Evolutionary conservation across 2,888 invertebrate genomes (phyloP).

Genomic region (Dilophus febrilis): DNA sequence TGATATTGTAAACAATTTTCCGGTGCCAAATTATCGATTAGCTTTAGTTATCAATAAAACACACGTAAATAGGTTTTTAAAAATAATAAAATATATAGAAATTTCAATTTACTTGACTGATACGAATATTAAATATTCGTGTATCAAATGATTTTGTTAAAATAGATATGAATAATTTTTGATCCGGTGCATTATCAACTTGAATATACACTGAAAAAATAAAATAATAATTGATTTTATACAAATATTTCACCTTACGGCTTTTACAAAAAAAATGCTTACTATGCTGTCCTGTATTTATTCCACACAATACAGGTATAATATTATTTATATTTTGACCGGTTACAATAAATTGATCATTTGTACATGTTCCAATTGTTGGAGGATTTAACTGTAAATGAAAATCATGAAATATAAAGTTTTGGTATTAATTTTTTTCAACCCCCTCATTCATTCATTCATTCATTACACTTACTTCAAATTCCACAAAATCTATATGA

Average conservation of each 20-base stretch:
- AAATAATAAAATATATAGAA: too few species aligned
- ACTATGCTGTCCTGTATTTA: slow-evolving; percentile 62
- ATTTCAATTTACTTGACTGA: slow-evolving; percentile 38
- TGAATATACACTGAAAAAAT: slow-evolving; percentile 49
- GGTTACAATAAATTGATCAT: slow-evolving; percentile 50
- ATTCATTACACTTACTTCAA: slow-evolving; percentile 43
- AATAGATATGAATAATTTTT: slow-evolving; percentile 45
- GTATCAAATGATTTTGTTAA: slow-evolving; percentile 37
- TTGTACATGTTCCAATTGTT: slow-evolving; percentile 45
- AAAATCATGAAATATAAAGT: too few species aligned
- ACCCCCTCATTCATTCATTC: too few species aligned
- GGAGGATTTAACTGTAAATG: slow-evolving; percentile 44
- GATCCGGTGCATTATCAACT: slow-evolving; percentile 40
- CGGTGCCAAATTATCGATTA: slow-evolving; percentile 32
- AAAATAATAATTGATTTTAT: neutral
- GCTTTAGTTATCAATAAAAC: slow-evolving; percentile 31
- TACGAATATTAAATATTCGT: slow-evolving; percentile 45
- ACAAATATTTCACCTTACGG: too few species aligned
- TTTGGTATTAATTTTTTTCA: too few species aligned
- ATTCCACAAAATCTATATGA: slow-evolving; percentile 47
- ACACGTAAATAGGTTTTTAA: slow-evolving; percentile 8
- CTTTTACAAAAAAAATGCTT: too few species aligned
- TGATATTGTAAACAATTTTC: slow-evolving; percentile 49
- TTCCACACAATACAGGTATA: slow-evolving; percentile 57
- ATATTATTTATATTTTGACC: slow-evolving; percentile 51